A percentile compares a stretch with the other conserved stretches of the same genome.
These are phyloP conservation scores for Calliopsis andreniformis DNA, from an alignment of 1,140 invertebrate species.

Conservation along the genomic window DNA sequence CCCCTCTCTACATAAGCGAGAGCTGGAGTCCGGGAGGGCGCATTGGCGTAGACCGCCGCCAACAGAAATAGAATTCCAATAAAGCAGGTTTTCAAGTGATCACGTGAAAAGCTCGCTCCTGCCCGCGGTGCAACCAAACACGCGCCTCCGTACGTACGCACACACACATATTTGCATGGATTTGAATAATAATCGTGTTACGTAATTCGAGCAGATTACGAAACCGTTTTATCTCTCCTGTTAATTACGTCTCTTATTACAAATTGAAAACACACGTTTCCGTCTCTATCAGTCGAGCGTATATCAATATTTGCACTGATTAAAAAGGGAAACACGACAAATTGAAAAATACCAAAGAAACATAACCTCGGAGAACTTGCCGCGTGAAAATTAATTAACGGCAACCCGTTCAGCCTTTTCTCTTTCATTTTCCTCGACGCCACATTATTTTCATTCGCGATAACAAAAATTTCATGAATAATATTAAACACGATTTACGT, in stretches of 20 bases:
- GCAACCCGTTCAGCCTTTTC: too few species aligned
- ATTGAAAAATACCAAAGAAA: background rate
- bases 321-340: background rate
- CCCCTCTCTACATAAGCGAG: conserved; percentile 21
- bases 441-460: too few species aligned
- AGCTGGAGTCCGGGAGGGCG: conserved; percentile 67
- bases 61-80: conserved; percentile 66
- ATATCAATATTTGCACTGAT: background rate
- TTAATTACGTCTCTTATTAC: conserved; percentile 24
- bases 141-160: conserved; percentile 8
- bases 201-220: conserved; percentile 40
- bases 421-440: too few species aligned
- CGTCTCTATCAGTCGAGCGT: too few species aligned
- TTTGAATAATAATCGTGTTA: conserved; percentile 47
- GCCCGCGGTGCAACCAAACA: background rate
- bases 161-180: conserved; percentile 25
- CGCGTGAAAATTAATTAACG: too few species aligned
- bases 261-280: conserved; percentile 21
- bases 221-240: conserved; percentile 30
- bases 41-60: conserved; percentile 67
- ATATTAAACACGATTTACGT: background rate
- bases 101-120: conserved; percentile 39
- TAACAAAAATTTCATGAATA: background rate
- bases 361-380: background rate
- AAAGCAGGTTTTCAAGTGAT: conserved; percentile 61